Evolutionary conservation across 1,140 invertebrate species (phyloP), one percentile per base, ranked within the genome.

Genomic region (Oryzaephilus surinamensis): DNA sequence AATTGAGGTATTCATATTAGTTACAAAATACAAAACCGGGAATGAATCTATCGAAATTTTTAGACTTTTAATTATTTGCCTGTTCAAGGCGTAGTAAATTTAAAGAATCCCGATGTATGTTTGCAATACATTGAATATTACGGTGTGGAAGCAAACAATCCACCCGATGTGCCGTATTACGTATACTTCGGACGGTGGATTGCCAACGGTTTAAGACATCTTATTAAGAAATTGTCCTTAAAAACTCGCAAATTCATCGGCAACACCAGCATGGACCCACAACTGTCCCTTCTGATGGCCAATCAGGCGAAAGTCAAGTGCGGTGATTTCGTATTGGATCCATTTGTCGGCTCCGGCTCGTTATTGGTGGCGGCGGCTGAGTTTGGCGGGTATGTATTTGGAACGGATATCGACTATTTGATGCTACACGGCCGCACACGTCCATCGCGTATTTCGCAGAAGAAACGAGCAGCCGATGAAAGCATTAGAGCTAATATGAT

Each of bases 251-350:
- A 88, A 66, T 97, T 95, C 60, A 96, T 97, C 57, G 92, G 91
- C 4, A 97, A 96, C 58, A 98, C 94, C 0, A 91, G 84, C 52
- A 97, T 98, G 94, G 93, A 97, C 64, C 80, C 93, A 0, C 83
- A 89, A 46, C 66, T 97, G 1, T 84, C 91, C 3, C 62, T 97
- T 12, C 65, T 97, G 15, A 96, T 97, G 91, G 83, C 88, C 0
- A 98, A 97, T 68, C 81, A 96, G 62, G 91, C 83, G 1, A 65
- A 79, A 64, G 75, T 95, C 12, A 66, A 66, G 32, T 48, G 66
- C 2, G 79, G 81, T 4, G 78, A 85, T 58, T 42, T 97, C 0
- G 73, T 96, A 27, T 72, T 90, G 15, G 94, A 97, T 66, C 93
- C 93, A 0, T 98, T 97, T 71, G 92, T 96, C 10, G 94, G 94